A percentile compares a stretch with the other conserved stretches of the same genome.
Conservation (phyloP, 2,113 vertebrate species). For the Pomatorhinus ruficollis region DNA sequence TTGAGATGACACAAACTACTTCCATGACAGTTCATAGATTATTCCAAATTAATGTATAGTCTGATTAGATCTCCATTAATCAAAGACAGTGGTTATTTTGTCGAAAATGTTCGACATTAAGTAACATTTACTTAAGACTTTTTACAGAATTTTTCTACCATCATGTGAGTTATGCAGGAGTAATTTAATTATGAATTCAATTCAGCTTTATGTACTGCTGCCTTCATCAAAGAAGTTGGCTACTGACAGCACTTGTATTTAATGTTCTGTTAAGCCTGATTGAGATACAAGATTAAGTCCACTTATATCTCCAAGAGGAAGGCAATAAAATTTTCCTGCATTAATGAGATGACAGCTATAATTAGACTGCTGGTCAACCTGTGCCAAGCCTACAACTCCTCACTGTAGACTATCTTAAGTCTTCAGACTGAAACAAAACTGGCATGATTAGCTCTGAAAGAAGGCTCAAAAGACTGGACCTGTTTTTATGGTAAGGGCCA, state of each 20-base stretch:
- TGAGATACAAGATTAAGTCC: not conserved
- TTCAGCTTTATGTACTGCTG: conserved; percentile 9
- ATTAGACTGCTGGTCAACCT: conserved; percentile 7
- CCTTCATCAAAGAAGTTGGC: conserved; percentile 31
- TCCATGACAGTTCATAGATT: not conserved
- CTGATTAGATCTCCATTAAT: not conserved
- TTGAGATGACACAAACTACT: not conserved
- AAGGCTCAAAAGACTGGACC: not conserved
- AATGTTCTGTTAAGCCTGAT: conserved; percentile 21
- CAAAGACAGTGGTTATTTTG: not conserved
- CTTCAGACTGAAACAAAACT: not conserved
- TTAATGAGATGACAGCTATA: not conserved
- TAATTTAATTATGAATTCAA: conserved; percentile 53
- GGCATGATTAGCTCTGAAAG: not conserved
- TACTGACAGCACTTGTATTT: conserved; percentile 33
- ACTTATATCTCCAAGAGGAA: not conserved
- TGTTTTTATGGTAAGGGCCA: not conserved
- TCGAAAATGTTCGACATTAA: not conserved
- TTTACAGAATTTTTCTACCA: not conserved
- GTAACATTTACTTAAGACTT: not conserved
- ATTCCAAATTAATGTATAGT: not conserved
- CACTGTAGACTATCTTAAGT: not conserved
- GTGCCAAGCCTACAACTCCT: not conserved
- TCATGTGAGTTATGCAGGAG: not conserved
- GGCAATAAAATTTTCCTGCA: not conserved